phyloP scores from a whole-genome alignment of 2,888 invertebrate genomes.

The Phengaris arion region DNA sequence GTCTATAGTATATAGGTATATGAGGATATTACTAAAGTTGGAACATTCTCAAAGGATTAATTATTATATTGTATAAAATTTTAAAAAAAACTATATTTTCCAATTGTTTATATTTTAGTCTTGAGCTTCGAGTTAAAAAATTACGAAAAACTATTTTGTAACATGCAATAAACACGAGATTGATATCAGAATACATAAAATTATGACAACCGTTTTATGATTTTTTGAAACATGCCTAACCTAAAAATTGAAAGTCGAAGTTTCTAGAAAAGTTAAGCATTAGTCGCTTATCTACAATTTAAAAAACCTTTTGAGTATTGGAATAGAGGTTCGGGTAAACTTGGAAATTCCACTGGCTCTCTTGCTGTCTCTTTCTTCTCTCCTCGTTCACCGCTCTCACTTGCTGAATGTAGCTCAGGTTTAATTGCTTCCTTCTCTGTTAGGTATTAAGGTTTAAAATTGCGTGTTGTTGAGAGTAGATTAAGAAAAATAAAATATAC shows the following conservation, averaged over 20 bases:
- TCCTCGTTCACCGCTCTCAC: conserved; percentile 66
- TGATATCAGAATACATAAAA: background rate
- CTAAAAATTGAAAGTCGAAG: background rate
- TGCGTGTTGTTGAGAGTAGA: conserved; percentile 7
- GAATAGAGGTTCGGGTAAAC: conserved; percentile 91
- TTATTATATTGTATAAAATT: no score
- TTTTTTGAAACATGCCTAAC: background rate
- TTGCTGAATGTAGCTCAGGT: conserved; percentile 70
- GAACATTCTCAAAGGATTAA: no score
- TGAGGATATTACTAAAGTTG: no score
- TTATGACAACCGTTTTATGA: background rate
- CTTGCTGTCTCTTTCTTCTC: conserved; percentile 57
- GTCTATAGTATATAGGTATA: no score
- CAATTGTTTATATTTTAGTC: no score
- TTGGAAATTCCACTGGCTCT: conserved; percentile 89
- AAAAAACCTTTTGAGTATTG: conserved; percentile 88
- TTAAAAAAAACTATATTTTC: no score
- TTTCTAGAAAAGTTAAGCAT: conserved; percentile 19
- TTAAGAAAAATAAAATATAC: background rate
- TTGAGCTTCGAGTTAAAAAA: no score
- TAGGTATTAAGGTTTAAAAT: conserved; percentile 27
- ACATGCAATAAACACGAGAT: background rate
- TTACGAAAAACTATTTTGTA: background rate
- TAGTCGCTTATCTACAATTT: conserved; percentile 27
- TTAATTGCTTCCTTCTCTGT: conserved; percentile 67